Base-by-base conservation (phyloP, 2,797 vertebrate genomes). In the Apogon hyalosoma region DNA sequence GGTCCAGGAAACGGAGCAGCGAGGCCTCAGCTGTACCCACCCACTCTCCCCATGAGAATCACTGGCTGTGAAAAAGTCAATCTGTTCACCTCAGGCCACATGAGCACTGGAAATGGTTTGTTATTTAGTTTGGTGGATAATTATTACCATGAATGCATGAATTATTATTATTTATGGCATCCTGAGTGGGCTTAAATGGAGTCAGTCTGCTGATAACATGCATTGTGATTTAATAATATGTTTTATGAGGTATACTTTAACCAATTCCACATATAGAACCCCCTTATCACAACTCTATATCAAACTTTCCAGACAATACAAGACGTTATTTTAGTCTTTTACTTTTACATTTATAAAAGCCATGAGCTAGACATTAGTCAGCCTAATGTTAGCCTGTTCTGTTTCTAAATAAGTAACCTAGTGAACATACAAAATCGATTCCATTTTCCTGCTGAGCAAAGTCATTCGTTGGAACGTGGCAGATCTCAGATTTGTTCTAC, bases 1-100 rank as follows among this genome's bases (percentile, higher is more conserved):
- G 8, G 53, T 63, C 60, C 74, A 80, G 83, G 64, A 82, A 71
- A 55, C 10, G 9, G 39, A 69, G n/a, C 53, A 46, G 65, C 58
- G 7, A 65, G 65, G 39, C 46, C 48, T n/a, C 40, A 52, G 43
- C 65, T 53, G 46, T 46, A 75, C 72, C 64, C 73, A 69, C 64
- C 71, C 70, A 50, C 77, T 69, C 73, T 61, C 73, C 61, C 68
- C 77, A 73, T 52, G 70, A 72, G 19, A 7, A 21, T 57, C 51
- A 14, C 69, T 74, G 63, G 76, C 63, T 77, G 79, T 54, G 66
- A 72, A 67, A 47, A 41, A 74, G 67, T 58, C 75, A 74, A 51
- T 73, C 69, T 81, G 82, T 71, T 75, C 72, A 65, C 65, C 69
- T 74, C 36, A 3, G 52, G 59, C 42, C 48, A 16, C 15, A 8